Evolutionary conservation across 37 sponge, comb jelly and placozoan species (phyloP).

Genomic region (Agelas oroides): DNA sequence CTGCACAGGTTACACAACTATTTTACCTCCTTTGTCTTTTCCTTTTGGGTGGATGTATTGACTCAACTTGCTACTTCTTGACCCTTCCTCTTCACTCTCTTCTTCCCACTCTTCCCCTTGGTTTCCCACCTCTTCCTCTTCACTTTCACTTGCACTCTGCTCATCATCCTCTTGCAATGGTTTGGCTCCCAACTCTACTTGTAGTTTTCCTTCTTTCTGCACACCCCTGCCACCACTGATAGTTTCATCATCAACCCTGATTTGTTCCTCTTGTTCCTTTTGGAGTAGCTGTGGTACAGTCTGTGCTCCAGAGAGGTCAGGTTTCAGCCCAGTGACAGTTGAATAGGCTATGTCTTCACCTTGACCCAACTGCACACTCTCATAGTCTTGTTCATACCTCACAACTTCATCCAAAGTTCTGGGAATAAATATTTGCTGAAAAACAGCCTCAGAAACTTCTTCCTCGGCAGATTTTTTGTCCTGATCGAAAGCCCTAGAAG

Average conservation of each 20-base stretch:
- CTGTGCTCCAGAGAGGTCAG: slow-evolving; percentile 79
- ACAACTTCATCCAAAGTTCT: slow-evolving; percentile 89
- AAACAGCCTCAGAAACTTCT: slow-evolving; percentile 87
- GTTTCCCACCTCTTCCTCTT: background rate
- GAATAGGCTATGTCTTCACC: slow-evolving; percentile 71
- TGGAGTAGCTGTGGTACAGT: slow-evolving; percentile 57
- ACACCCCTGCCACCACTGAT: too few relatives aligned
- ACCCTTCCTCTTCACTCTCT: background rate
- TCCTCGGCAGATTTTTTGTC: slow-evolving; percentile 19
- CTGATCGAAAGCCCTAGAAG: background rate
- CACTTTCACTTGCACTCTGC: background rate
- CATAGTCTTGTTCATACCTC: slow-evolving; percentile 79
- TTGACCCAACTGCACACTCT: slow-evolving; percentile 45
- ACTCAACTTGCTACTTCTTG: background rate
- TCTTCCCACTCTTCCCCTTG: background rate
- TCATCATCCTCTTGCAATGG: background rate
- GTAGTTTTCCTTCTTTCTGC: too few relatives aligned
- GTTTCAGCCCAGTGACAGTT: slow-evolving; percentile 84
- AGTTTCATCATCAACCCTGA: background rate
- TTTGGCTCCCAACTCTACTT: background rate
- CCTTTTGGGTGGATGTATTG: slow-evolving; percentile 53
- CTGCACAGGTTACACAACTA: too few relatives aligned
- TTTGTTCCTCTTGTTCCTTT: background rate
- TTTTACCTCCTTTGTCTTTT: slow-evolving; percentile 32
- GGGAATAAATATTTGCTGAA: slow-evolving; percentile 92